Evolutionary conservation across 2,113 vertebrate species (phyloP), one percentile per base, ranked within the genome.

Genomic region (Colaptes auratus): DNA sequence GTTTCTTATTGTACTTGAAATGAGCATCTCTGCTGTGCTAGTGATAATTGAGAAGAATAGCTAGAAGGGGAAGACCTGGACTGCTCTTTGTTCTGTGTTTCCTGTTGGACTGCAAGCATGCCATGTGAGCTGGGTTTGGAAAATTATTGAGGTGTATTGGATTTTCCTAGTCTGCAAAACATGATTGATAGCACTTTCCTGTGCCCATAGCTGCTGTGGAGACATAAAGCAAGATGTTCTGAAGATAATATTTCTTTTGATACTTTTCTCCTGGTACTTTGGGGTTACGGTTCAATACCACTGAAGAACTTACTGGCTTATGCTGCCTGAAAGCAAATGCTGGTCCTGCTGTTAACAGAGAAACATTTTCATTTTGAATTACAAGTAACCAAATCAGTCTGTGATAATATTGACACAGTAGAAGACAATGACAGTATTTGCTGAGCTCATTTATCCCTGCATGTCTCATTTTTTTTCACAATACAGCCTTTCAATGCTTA

Each of bases 61-160:
- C 4, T 13, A 3, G 1, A 19, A 33, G 18, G 10, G 10, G 1
- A 21, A n/a, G 16, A 1, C 17, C 5, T 42, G 88, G 8, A 4
- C 48, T 35, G 4, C 18, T 61, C 20, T 14, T 63, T 35, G 14
- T 7, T 16, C 39, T 24, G 15, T 28, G 17, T 7, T 5, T 61
- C 30, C 30, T 28, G 14, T 5, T 15, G 58, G n/a, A 1, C 44
- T 79, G 46, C 59, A 56, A 42, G 8, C 0, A 5, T 13, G 39
- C 21, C 23, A 5, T 42, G 6, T 12, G 36, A 64, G 39, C 15
- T 9, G 28, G 9, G 44, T 39, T 56, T 60, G 65, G 30, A 12
- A 14, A 55, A n/a, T 25, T 24, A 35, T 6, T 71, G 19, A 56
- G 4, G 30, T 59, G 30, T 59, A 6, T 17, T 30, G 56, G 31